Evolutionary conservation across 2,113 vertebrate species (phyloP), one percentile per base, ranked within the genome.

Genomic region (Silurus glanis): DNA sequence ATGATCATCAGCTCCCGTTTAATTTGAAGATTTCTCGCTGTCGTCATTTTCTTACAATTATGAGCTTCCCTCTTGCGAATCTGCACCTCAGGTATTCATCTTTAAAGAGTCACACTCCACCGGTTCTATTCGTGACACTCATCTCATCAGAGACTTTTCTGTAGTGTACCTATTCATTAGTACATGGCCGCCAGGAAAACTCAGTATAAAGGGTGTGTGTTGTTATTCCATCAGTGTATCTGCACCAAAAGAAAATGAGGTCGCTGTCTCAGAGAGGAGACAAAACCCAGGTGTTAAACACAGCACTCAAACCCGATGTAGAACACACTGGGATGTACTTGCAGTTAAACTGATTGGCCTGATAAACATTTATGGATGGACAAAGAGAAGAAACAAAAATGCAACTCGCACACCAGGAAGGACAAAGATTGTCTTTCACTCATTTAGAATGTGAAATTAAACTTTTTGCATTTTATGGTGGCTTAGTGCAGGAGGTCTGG

Each of bases 121-220:
- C 58, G 51, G 83, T 85, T 85, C 79, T 80, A 85, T 87, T 87
- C 78, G 55, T 83, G 82, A 78, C 79, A 19, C 62, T 69, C 37
- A 62, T 85, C 83, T 87, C 47, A 89, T 89, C 88, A 62, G 69
- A 89, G 83, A 64, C 83, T 64, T 89, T 85, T 86, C 64, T 59
- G 51, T 79, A 78, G 67, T 82, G 83, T 71, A 71, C 61, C 84
- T 82, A 89, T 83, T 80, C 86, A 87, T 89, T 85, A 85, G 86
- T 72, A 87, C 83, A 89, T 9, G 83, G 58, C 37, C 53, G 37
- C 25, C 61, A 66, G 80, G 59, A 82, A 80, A 45, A 80, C 49
- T 9, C 23, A 6, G 64, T 58, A 69, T 17, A 58, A 85, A 61
- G 71, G 69, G 71, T 80, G 66, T 4, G 56, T 53, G 64, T 49